Evolutionary conservation across 2,797 vertebrate species (phyloP).

Genomic region (Coregonus sp.): DNA sequence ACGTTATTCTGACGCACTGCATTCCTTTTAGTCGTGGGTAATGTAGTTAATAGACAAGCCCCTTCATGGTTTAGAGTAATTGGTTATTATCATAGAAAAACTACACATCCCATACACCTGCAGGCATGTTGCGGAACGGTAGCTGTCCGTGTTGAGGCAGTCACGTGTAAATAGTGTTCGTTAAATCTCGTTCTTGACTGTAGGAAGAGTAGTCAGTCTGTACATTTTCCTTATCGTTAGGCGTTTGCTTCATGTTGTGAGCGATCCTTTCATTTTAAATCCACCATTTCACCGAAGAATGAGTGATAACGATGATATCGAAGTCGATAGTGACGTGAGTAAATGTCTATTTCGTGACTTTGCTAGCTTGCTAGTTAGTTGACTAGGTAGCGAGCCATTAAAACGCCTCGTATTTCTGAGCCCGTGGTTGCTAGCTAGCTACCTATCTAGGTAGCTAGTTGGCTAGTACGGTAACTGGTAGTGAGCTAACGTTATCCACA

Average conservation of each 20-base stretch:
- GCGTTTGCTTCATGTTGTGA: constrained; percentile 72
- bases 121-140: constrained; percentile 51
- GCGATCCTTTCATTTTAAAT: constrained; percentile 66
- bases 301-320: constrained; percentile 99
- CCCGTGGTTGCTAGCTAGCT: constrained; percentile 13
- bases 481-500: background rate
- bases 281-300: constrained; percentile 81
- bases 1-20: constrained; percentile 9
- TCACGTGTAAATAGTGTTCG: constrained; percentile 74
- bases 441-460: no score
- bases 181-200: constrained; percentile 69
- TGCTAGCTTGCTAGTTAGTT: constrained; percentile 17
- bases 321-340: constrained; percentile 99
- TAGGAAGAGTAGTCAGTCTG: constrained; percentile 42
- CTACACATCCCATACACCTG: constrained; percentile 39
- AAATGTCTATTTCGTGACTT: constrained; percentile 28
- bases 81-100: background rate
- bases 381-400: constrained; percentile 9
- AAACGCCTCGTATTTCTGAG: constrained; percentile 14
- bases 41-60: constrained; percentile 56
- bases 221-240: constrained; percentile 56
- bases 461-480: background rate
- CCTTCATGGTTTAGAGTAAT: background rate
- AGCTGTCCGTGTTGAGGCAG: constrained; percentile 58
- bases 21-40: constrained; percentile 14